Percentiles rank a stretch among this genome's conserved stretches.
Evolutionary conservation across 2,113 vertebrate genomes (phyloP).

Genomic region (Muntiacus reevesi): DNA sequence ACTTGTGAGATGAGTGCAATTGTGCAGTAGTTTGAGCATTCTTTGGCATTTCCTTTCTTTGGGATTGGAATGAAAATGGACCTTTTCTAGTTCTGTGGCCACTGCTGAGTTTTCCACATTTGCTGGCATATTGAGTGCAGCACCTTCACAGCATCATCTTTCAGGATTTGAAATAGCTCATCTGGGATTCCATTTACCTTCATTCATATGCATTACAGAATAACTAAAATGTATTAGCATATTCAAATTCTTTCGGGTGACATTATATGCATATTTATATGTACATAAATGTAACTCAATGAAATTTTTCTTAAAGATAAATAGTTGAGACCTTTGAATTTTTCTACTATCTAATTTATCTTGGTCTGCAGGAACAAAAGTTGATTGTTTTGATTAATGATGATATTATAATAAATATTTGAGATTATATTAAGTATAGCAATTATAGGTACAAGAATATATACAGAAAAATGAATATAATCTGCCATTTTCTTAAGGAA

Average conservation of each 20-base stretch:
- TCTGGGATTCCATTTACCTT: not conserved
- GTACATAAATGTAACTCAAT: not conserved
- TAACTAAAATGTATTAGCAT: not conserved
- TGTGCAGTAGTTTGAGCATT: not conserved
- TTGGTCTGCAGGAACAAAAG: not conserved
- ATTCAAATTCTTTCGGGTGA: not conserved
- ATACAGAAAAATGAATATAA: not conserved
- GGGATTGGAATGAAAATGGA: not conserved
- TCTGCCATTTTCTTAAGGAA: not conserved
- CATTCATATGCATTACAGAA: not conserved
- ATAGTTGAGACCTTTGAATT: not conserved
- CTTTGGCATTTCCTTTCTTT: not conserved
- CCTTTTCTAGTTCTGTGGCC: not conserved
- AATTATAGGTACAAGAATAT: not conserved
- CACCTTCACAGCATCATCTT: not conserved
- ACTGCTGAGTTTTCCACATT: not conserved
- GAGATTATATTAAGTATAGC: not conserved
- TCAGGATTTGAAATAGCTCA: not conserved
- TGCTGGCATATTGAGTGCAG: not conserved
- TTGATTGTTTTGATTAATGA: not conserved
- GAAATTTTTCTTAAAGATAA: not conserved
- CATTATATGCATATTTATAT: not conserved
- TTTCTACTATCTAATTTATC: not conserved
- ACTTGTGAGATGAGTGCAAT: not conserved
- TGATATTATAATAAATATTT: not conserved